Evolutionary conservation across 2,797 vertebrate species (phyloP).

Genomic region (Helicolenus hilgendorfi): DNA sequence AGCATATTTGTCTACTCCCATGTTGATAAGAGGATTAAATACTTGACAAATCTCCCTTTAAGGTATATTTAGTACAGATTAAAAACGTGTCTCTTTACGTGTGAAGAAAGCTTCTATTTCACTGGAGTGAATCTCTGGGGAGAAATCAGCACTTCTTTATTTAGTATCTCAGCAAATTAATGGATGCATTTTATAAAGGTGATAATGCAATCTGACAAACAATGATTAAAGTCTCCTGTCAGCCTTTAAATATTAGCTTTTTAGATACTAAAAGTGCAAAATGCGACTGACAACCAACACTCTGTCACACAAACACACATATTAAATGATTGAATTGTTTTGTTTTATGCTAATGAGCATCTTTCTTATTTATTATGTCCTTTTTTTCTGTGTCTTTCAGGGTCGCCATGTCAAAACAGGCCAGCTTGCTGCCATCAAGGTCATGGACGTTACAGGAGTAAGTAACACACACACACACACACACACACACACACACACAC

Average conservation of each 20-base stretch:
- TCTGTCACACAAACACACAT: too few relatives aligned
- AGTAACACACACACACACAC: too few relatives aligned
- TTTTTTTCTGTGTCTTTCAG: slow-evolving; percentile 79
- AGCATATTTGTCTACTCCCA: too few relatives aligned
- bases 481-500: too few relatives aligned
- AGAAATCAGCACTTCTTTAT: background rate
- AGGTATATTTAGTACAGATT: too few relatives aligned
- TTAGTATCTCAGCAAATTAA: background rate
- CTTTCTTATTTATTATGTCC: background rate
- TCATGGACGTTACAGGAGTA: slow-evolving; percentile 99
- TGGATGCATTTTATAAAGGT: background rate
- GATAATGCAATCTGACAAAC: background rate
- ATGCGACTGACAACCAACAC: too few relatives aligned
- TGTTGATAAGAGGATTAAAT: too few relatives aligned
- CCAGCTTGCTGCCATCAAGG: slow-evolving; percentile 98
- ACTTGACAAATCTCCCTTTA: too few relatives aligned
- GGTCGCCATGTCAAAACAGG: slow-evolving; percentile 99
- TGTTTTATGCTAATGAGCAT: background rate
- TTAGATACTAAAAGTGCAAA: background rate
- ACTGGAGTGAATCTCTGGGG: background rate
- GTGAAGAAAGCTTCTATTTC: too few relatives aligned
- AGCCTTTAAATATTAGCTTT: background rate
- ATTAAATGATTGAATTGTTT: background rate
- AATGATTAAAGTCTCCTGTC: background rate
- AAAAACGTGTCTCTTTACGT: too few relatives aligned